Conservation (phyloP, 2,797 vertebrate species). For the Leptatherina wallacei region DNA sequence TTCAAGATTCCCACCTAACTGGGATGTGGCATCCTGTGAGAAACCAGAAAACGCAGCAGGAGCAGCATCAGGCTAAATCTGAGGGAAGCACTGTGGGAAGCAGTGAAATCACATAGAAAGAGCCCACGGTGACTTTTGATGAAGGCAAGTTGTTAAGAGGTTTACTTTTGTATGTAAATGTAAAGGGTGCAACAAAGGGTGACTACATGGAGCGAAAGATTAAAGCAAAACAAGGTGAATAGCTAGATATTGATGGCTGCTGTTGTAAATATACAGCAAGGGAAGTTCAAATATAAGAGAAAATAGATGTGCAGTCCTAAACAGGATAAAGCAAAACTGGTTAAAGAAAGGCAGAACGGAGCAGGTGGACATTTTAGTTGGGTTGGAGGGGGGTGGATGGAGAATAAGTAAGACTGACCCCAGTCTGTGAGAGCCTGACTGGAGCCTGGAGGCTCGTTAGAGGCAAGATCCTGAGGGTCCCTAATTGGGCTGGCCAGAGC, state of each 20-base stretch:
- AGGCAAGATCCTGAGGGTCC: conserved; percentile 91
- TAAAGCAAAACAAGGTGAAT: not conserved
- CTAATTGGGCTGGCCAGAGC: conserved; percentile 94
- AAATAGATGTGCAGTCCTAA: not conserved
- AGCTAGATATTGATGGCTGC: not conserved
- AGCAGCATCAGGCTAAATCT: conserved; percentile 41
- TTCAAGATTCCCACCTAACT: conserved; percentile 60
- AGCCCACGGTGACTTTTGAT: conserved; percentile 32
- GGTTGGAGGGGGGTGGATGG: conserved; percentile 6
- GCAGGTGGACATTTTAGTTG: conserved; percentile 49
- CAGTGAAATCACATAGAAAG: conserved; percentile 42
- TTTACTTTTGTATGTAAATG: conserved; percentile 35
- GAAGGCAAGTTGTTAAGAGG: conserved; percentile 21
- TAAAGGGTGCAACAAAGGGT: not conserved
- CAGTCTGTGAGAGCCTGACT: conserved; percentile 76
- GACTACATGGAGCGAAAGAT: not conserved
- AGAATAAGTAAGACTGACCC: conserved; percentile 56
- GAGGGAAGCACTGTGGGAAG: conserved; percentile 13
- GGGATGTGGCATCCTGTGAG: conserved; percentile 71
- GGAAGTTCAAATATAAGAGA: not conserved
- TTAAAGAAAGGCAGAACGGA: conserved; percentile 40
- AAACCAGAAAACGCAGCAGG: conserved; percentile 23
- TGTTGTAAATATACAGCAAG: not conserved
- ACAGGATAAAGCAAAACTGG: conserved; percentile 24
- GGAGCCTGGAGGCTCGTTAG: conserved; percentile 89